Base-by-base conservation (phyloP, 1,140 invertebrate species). In the Pentalonia nigronervosa region DNA sequence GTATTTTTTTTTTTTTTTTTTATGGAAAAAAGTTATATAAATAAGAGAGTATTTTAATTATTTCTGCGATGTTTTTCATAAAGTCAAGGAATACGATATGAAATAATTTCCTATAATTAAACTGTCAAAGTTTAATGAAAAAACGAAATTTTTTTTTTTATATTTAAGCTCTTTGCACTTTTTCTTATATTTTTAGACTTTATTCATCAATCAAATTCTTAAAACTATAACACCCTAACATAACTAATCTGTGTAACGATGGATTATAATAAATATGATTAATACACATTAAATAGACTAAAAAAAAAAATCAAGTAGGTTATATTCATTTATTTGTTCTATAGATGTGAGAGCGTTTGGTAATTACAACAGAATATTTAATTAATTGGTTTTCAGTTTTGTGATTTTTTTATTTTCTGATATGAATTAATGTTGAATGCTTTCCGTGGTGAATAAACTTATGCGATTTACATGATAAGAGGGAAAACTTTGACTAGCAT, bases 121-220 rank as follows among this genome's bases (percentile, higher is more conserved):
- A 89, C 87, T 89, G 87, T 89, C 87, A 89, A 89, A 89, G 87
- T 89, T 50, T 89, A 36, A 89, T 48, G 6, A 50, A 11, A 50
- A 88, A 87, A 87, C 53, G 53, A 36, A 88, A 17, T n/a, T 50
- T 11, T 20, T 89, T 20, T 89, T 34, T 7, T 88, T 50, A 41
- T 86, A 25, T 36, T 88, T n/a, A 53, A n/a, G 86, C 86, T 34
- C 14, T 1, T 48, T 30, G 84, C 14, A 34, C 17, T n/a, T n/a
- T 48, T 45, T 87, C 7, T n/a, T 50, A 88, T 7, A 30, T n/a
- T 53, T 34, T 53, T 34, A 8, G 2, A n/a, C 7, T 7, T n/a
- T 34, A 34, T 89, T 89, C 21, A 89, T 89, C 48, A 89, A 89
- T 89, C n/a, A 89, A 53, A 89, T 50, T 30, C 30, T 87, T 34